Conservation (phyloP, 2,888 invertebrate genomes). For the Alcis repandata region DNA sequence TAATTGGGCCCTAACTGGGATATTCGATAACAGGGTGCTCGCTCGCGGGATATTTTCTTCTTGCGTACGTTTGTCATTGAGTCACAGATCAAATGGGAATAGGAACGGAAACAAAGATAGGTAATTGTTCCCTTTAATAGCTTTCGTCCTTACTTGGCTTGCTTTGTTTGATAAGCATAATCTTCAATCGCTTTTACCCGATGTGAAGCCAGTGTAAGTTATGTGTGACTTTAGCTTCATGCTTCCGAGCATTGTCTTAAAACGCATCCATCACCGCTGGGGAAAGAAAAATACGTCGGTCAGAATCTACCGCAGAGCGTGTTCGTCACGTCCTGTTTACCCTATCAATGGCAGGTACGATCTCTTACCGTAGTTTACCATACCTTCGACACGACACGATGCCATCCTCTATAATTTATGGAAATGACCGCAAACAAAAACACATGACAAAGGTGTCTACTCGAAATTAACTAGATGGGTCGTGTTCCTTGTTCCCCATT, state of each 20-base stretch:
- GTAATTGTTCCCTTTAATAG: constrained; percentile 25
- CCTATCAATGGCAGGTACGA: constrained; percentile 84
- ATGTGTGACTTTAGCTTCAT: constrained; percentile 19
- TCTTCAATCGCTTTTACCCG: constrained; percentile 5
- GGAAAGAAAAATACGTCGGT: constrained; percentile 53
- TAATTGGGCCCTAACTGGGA: constrained; percentile 80
- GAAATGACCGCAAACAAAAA: constrained; percentile 84
- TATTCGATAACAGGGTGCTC: constrained; percentile 52
- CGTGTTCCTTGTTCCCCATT: constrained; percentile 71
- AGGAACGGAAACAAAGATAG: constrained; percentile 17
- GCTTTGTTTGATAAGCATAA: constrained; percentile 16
- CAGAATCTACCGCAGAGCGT: constrained; percentile 71
- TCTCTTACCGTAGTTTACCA: constrained; percentile 49
- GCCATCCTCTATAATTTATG: constrained; percentile 83
- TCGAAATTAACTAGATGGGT: constrained; percentile 84
- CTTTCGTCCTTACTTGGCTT: constrained; percentile 5
- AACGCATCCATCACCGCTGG: constrained; percentile 44
- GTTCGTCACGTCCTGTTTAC: constrained; percentile 78
- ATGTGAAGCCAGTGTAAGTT: constrained; percentile 3
- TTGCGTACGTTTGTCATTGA: constrained; percentile 38
- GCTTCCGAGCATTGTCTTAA: constrained; percentile 40
- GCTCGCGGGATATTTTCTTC: constrained; percentile 45
- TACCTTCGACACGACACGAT: constrained; percentile 62
- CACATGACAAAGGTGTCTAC: constrained; percentile 85
- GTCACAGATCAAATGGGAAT: constrained; percentile 44